Conservation (phyloP, 2,797 vertebrate species). For the Tenualosa thibaudeaui region DNA sequence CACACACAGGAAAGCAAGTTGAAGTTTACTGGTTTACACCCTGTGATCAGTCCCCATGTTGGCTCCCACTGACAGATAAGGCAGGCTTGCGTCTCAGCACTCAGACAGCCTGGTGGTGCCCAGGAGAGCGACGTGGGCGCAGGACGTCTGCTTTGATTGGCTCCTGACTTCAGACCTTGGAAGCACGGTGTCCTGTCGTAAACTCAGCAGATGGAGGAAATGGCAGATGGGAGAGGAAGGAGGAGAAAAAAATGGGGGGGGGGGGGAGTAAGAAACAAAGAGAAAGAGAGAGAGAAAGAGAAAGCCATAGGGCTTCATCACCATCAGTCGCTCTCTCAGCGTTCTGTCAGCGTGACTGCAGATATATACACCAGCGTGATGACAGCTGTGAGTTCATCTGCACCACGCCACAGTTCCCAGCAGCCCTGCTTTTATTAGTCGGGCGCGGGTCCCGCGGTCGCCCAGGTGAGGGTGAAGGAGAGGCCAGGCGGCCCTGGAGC, state of each 20-base stretch:
- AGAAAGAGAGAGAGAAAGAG: background rate
- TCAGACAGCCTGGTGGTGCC: slow-evolving; percentile 28
- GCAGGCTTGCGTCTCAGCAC: slow-evolving; percentile 8
- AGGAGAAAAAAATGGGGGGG: background rate
- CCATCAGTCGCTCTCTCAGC: slow-evolving; percentile 53
- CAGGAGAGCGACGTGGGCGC: slow-evolving; percentile 47
- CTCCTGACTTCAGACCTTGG: slow-evolving; percentile 26
- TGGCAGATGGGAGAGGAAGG: background rate
- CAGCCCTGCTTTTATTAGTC: slow-evolving; percentile 67
- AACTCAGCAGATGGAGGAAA: slow-evolving; percentile 61
- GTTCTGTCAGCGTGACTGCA: slow-evolving; percentile 16
- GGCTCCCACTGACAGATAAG: slow-evolving; percentile 40
- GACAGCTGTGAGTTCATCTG: slow-evolving; percentile 67
- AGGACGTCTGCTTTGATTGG: slow-evolving; percentile 50
- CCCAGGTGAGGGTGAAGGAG: slow-evolving; percentile 68
- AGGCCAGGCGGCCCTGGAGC: slow-evolving; percentile 33
- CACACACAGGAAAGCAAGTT: slow-evolving; percentile 11
- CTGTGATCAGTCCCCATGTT: slow-evolving; percentile 27
- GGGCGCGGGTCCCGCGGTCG: slow-evolving; percentile 45
- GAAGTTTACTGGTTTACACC: slow-evolving; percentile 17
- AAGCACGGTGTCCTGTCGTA: slow-evolving; percentile 55
- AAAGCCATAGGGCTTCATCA: slow-evolving; percentile 57
- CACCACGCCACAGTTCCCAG: slow-evolving; percentile 39
- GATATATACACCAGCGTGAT: slow-evolving; percentile 61
- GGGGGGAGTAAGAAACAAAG: background rate